Conservation (phyloP, 2,888 invertebrate genomes). For the Tricholauxania praeusta region DNA sequence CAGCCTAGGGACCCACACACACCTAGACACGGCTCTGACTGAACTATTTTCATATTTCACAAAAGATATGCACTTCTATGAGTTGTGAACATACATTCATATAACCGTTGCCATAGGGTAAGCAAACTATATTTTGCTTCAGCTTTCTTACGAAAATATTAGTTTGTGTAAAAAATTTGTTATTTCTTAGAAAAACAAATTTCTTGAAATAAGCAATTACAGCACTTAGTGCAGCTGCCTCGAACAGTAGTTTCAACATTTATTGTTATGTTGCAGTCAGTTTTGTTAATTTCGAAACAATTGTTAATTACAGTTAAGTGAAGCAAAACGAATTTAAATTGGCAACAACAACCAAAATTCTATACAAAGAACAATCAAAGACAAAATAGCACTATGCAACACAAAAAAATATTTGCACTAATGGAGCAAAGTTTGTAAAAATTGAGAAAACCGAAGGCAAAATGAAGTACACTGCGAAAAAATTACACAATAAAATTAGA, state of each 20-base stretch:
- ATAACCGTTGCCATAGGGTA: no score
- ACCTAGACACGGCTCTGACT: no score
- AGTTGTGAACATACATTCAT: no score
- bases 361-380: neutral
- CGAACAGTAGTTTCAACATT: neutral
- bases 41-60: no score
- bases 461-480: neutral
- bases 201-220: no score
- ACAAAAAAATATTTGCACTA: conserved; percentile 1
- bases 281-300: conserved; percentile 13
- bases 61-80: no score
- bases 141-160: no score
- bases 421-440: neutral
- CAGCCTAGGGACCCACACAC: no score
- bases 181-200: no score
- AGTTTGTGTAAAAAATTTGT: no score
- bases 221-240: no score
- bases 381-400: neutral
- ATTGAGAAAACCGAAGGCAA: neutral
- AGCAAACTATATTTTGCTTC: no score
- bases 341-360: conserved; percentile 20
- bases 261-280: conserved; percentile 9
- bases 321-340: conserved; percentile 27
- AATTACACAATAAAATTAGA: neutral
- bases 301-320: conserved; percentile 26